Evolutionary conservation across 2,797 vertebrate genomes (phyloP).

Genomic region (Heliangelus exortis): DNA sequence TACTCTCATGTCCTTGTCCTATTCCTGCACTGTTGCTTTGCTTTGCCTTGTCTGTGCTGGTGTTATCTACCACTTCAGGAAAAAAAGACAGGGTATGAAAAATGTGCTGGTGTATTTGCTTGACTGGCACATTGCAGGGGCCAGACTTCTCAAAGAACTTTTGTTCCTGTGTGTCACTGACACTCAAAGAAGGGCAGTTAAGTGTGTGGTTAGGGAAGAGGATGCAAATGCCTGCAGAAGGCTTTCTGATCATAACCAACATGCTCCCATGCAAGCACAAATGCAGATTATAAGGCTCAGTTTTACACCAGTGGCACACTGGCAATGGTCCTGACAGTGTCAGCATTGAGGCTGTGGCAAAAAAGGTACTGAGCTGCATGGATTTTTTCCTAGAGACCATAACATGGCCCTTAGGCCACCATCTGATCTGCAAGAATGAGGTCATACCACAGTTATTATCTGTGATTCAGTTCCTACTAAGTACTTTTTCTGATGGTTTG

Average conservation of each 20-base stretch:
- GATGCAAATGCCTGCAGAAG: not conserved
- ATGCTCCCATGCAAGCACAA: not conserved
- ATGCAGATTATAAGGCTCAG: not conserved
- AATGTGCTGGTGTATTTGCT: not conserved
- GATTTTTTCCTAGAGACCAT: not conserved
- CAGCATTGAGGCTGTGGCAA: not conserved
- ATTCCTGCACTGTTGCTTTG: not conserved
- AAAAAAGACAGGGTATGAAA: not conserved
- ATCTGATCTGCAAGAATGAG: not conserved
- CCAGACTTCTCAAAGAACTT: not conserved
- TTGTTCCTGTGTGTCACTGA: not conserved
- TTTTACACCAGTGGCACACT: not conserved
- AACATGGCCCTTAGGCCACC: not conserved
- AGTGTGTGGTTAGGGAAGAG: not conserved
- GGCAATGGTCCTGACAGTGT: not conserved
- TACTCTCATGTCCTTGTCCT: not conserved
- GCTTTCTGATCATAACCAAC: not conserved
- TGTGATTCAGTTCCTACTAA: not conserved
- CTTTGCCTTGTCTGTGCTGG: not conserved
- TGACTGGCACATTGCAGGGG: not conserved
- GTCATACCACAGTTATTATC: not conserved
- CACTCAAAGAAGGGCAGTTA: accelerated
- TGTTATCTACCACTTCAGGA: not conserved
- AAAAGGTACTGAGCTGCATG: not conserved
- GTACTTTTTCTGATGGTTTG: not conserved